These are phyloP conservation scores for Hassar affinis DNA, from an alignment of 2,113 vertebrate genomes.

Conservation along the genomic window DNA sequence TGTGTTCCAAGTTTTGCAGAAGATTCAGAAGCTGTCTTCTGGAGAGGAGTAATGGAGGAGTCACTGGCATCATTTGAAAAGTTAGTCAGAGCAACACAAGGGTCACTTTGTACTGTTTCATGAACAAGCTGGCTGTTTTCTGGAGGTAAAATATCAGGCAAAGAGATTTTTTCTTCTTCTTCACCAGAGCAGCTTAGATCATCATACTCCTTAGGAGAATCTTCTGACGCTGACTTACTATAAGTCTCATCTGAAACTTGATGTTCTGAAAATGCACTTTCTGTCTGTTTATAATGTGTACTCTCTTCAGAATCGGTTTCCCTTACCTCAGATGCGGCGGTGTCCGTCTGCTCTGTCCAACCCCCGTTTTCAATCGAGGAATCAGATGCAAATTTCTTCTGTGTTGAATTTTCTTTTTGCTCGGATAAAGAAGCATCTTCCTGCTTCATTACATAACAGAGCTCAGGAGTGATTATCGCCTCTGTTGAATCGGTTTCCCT, in stretches of 20 bases:
- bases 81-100: constrained; percentile 12
- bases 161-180: neutral
- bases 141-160: neutral
- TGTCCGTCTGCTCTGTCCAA: neutral
- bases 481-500: neutral
- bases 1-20: neutral
- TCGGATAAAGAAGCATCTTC: neutral
- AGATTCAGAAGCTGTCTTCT: neutral
- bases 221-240: neutral
- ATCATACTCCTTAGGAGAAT: constrained; percentile 6
- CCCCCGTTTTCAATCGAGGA: neutral
- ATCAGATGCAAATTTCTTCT: neutral
- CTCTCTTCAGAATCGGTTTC: constrained; percentile 2
- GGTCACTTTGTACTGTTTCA: neutral
- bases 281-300: neutral
- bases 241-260: neutral
- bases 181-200: neutral
- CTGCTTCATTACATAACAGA: neutral
- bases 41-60: neutral
- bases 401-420: neutral
- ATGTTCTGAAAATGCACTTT: constrained; percentile 20
- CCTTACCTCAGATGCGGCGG: neutral
- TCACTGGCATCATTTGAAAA: neutral
- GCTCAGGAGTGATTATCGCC: neutral
- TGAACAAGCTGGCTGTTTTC: constrained; percentile 1